phyloP scores from a whole-genome alignment of 2,888 invertebrate species.

The Cheiracanthium punctorium region DNA sequence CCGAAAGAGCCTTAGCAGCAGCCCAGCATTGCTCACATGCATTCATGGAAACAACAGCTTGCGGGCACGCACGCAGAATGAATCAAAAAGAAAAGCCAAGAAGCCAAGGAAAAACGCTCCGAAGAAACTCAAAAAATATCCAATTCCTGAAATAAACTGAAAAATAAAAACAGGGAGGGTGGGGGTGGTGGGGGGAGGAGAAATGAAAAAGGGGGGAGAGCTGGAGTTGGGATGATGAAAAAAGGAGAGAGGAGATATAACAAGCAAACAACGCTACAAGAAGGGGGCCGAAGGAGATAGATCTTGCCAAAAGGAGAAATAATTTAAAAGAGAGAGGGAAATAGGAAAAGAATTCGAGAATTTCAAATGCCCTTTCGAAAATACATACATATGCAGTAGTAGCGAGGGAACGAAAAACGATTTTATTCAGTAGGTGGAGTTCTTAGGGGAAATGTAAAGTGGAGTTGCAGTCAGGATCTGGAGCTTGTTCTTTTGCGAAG shows the following conservation, averaged over 20 bases:
- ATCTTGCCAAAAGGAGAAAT: conserved; percentile 36
- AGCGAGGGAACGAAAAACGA: conserved; percentile 38
- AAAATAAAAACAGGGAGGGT: neutral
- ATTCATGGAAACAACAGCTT: conserved; percentile 65
- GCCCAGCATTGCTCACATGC: conserved; percentile 31
- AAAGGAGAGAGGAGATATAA: conserved; percentile 29
- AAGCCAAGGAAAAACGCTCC: neutral
- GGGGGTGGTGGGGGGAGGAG: conserved; percentile 1
- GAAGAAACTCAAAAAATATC: conserved; percentile 1
- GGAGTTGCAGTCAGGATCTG: conserved; percentile 52
- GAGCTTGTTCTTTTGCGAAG: conserved; percentile 22
- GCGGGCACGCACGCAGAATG: conserved; percentile 44
- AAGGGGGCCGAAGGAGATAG: conserved; percentile 29
- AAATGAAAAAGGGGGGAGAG: conserved; percentile 27
- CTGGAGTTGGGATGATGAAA: no score
- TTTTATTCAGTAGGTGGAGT: conserved; percentile 60
- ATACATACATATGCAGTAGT: conserved; percentile 58
- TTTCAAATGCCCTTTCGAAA: conserved; percentile 61
- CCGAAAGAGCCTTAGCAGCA: no score
- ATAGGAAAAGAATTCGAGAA: conserved; percentile 39
- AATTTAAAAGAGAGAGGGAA: conserved; percentile 45
- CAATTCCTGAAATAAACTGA: conserved; percentile 1
- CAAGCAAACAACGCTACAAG: conserved; percentile 60
- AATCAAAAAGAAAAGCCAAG: no score
- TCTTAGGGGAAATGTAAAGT: conserved; percentile 27